phyloP scores from a whole-genome alignment of 2,888 invertebrate genomes.

The Acleris laterana region DNA sequence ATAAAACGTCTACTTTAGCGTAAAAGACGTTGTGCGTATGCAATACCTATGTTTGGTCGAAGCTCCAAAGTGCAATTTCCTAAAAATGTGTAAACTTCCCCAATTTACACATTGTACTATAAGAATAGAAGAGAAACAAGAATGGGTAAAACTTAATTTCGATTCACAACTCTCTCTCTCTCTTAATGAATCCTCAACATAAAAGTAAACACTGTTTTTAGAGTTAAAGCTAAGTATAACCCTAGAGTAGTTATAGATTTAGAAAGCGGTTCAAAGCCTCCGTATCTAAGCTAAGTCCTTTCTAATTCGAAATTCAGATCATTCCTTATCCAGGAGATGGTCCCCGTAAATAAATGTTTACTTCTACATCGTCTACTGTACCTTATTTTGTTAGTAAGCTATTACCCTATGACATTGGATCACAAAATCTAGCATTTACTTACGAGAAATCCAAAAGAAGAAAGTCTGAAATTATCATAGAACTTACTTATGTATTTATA shows the following conservation, averaged over 20 bases:
- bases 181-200: constrained; percentile 53
- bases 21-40: constrained; percentile 72
- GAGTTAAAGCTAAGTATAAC: constrained; percentile 66
- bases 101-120: constrained; percentile 71
- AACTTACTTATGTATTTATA: constrained; percentile 55
- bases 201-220: constrained; percentile 56
- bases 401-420: constrained; percentile 70
- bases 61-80: constrained; percentile 72
- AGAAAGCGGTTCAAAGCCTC: constrained; percentile 70
- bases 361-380: constrained; percentile 59
- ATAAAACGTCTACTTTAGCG: constrained; percentile 44
- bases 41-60: constrained; percentile 64
- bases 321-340: constrained; percentile 72
- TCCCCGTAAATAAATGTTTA: constrained; percentile 73
- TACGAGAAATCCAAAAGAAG: constrained; percentile 61
- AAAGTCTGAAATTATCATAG: constrained; percentile 55
- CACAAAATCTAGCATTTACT: constrained; percentile 72
- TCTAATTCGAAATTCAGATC: constrained; percentile 67
- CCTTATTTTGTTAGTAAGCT: constrained; percentile 58
- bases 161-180: constrained; percentile 73
- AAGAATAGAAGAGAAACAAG: constrained; percentile 49
- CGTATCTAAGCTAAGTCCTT: constrained; percentile 53
- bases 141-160: constrained; percentile 52
- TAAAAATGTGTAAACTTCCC: constrained; percentile 80
- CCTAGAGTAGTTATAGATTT: constrained; percentile 44